Conservation (phyloP, 2,797 vertebrate genomes). For the Helicolenus hilgendorfi region DNA sequence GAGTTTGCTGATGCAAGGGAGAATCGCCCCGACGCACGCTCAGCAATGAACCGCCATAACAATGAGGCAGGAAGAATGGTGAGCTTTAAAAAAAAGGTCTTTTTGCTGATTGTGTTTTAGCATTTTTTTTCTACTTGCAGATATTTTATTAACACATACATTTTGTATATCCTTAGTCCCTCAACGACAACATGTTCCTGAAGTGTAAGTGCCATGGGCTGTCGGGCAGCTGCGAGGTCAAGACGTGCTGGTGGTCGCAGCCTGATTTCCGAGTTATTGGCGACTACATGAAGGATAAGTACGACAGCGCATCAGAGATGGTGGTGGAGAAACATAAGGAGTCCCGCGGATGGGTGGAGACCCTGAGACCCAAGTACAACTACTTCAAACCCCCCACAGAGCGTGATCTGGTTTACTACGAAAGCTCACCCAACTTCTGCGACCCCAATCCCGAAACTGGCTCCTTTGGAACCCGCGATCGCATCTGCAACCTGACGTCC, state of each 20-base stretch:
- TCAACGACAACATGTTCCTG: slow-evolving; percentile 96
- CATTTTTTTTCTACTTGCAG: background rate
- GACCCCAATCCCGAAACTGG: slow-evolving; percentile 97
- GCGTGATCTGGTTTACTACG: slow-evolving; percentile 97
- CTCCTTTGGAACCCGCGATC: slow-evolving; percentile 96
- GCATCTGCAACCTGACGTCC: slow-evolving; percentile 96
- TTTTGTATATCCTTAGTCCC: slow-evolving; percentile 90
- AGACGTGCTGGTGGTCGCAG: slow-evolving; percentile 99
- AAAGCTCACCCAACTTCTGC: slow-evolving; percentile 98
- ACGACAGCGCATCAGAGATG: slow-evolving; percentile 99
- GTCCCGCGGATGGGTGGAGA: slow-evolving; percentile 98
- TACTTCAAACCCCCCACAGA: slow-evolving; percentile 98
- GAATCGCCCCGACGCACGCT: slow-evolving; percentile 97
- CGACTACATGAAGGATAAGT: slow-evolving; percentile 99
- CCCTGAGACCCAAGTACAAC: slow-evolving; percentile 95
- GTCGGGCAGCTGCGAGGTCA: slow-evolving; percentile 98
- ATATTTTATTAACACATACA: background rate
- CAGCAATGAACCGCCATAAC: slow-evolving; percentile 99
- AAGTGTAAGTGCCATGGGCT: slow-evolving; percentile 99
- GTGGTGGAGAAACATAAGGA: slow-evolving; percentile 98
- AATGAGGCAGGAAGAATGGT: slow-evolving; percentile 97
- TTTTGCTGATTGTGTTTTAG: background rate
- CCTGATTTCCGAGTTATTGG: slow-evolving; percentile 97
- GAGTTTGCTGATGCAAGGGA: slow-evolving; percentile 98
- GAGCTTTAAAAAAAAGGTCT: slow-evolving; percentile 3